Evolutionary conservation across 2,797 vertebrate genomes (phyloP).

Genomic region (Myiothlypis chrysogaster): DNA sequence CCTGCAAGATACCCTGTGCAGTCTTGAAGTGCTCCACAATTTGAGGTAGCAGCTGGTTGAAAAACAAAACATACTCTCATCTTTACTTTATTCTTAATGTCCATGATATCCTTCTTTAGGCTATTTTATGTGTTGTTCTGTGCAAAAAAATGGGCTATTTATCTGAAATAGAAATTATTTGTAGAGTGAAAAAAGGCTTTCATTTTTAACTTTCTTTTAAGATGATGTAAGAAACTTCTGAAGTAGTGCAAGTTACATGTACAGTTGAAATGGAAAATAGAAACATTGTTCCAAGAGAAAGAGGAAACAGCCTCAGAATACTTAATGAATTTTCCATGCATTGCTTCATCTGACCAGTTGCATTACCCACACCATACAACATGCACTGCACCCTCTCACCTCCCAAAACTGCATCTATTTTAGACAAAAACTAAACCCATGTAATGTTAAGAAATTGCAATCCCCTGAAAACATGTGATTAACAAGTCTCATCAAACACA

Average conservation of each 20-base stretch:
- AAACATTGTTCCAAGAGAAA: constrained; percentile 9
- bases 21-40: neutral
- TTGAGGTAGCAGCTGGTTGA: neutral
- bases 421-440: neutral
- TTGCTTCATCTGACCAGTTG: neutral
- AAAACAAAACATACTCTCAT: neutral
- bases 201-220: neutral
- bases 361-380: neutral
- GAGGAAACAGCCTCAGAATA: neutral
- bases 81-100: neutral
- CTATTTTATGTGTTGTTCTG: neutral
- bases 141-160: neutral
- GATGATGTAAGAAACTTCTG: neutral
- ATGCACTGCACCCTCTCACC: neutral
- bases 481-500: neutral
- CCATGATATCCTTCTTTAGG: neutral
- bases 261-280: neutral
- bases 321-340: neutral
- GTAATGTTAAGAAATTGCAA: neutral
- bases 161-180: neutral
- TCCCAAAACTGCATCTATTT: neutral
- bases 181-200: neutral
- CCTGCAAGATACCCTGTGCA: neutral
- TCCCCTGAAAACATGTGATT: neutral
- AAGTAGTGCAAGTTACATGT: neutral